phyloP scores from a whole-genome alignment of 92 coral and sea anemone genomes.

The Nematostella vectensis region DNA sequence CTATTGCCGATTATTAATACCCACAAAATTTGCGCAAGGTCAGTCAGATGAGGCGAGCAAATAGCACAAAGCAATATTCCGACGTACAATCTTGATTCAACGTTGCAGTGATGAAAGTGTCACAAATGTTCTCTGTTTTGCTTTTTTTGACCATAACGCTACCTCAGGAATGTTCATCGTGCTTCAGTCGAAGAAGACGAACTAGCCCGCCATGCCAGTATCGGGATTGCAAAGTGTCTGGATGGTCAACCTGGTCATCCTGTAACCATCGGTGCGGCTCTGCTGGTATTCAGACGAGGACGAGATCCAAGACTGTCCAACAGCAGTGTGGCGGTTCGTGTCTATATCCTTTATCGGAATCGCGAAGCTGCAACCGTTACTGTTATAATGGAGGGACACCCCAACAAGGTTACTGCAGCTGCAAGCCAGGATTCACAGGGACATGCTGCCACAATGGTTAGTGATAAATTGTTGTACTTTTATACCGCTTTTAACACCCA shows the following conservation, averaged over 20 bases:
- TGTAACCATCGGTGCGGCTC: slow-evolving; percentile 48
- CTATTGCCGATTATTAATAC: too few species aligned
- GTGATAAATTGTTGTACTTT: neutral
- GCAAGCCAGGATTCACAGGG: slow-evolving; percentile 30
- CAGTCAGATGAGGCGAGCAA: too few species aligned
- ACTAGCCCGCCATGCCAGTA: slow-evolving; percentile 48
- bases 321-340: slow-evolving; percentile 50
- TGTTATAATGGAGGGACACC: slow-evolving; percentile 33
- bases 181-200: slow-evolving; percentile 45
- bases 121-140: too few species aligned
- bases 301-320: slow-evolving; percentile 17
- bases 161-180: neutral
- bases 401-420: slow-evolving; percentile 24
- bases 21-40: too few species aligned
- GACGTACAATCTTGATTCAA: too few species aligned
- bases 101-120: too few species aligned
- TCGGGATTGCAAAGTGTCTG: slow-evolving; percentile 43
- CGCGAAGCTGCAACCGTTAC: slow-evolving; percentile 32
- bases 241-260: slow-evolving; percentile 46
- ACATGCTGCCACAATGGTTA: slow-evolving; percentile 45
- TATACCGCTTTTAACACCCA: too few species aligned
- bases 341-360: slow-evolving; percentile 16
- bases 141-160: neutral
- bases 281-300: slow-evolving; percentile 42
- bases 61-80: too few species aligned